A percentile compares a stretch with the other conserved stretches of the same genome.
phyloP scores from a whole-genome alignment of 2,888 invertebrate genomes.

The Chaitophorus viminalis region DNA sequence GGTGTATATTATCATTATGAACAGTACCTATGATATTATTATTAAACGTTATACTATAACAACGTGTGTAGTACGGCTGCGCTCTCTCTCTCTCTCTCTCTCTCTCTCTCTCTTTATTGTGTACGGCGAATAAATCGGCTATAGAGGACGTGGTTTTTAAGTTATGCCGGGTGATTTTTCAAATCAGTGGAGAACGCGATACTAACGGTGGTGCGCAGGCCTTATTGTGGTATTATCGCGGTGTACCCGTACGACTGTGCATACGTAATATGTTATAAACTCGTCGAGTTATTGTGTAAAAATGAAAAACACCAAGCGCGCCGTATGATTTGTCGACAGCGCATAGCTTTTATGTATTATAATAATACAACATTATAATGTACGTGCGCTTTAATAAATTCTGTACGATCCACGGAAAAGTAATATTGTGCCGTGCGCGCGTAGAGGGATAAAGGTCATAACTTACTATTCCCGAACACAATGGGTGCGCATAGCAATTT shows the following conservation, averaged over 20 bases:
- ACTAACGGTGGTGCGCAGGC: no score
- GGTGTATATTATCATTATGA: background rate
- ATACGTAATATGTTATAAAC: no score
- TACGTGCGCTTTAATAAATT: slow-evolving; percentile 2
- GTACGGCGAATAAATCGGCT: background rate
- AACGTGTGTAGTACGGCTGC: background rate
- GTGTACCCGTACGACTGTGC: background rate
- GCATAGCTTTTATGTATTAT: background rate
- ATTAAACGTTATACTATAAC: no score
- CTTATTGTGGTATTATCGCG: background rate
- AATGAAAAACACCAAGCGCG: background rate
- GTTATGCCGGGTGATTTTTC: slow-evolving; percentile 18
- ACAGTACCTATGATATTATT: no score
- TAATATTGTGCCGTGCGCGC: background rate
- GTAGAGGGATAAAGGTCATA: slow-evolving; percentile 22
- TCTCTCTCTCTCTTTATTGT: no score
- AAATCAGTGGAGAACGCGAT: slow-evolving; percentile 14
- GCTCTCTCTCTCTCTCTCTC: no score
- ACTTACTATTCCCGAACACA: background rate
- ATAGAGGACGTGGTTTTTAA: slow-evolving; percentile 13
- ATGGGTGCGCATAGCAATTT: background rate
- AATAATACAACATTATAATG: no score
- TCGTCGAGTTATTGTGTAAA: slow-evolving; percentile 33
- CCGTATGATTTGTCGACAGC: slow-evolving; percentile 1
- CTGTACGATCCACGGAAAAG: background rate